Percentiles rank a stretch among this genome's conserved stretches.
Evolutionary conservation across 1,140 invertebrate genomes (phyloP).

Genomic region (Heliconius melpomene): DNA sequence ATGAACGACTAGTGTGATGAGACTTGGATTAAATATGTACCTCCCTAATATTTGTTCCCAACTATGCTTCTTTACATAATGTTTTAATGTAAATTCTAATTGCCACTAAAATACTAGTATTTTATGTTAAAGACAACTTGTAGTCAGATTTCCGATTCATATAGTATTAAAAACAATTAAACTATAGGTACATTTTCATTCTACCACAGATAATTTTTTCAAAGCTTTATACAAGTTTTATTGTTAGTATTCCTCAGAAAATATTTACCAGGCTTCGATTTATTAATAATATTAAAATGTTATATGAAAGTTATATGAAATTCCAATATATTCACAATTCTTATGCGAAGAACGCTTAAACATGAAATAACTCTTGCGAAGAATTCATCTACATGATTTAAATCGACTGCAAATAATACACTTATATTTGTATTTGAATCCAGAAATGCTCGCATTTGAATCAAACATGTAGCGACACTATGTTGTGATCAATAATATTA

Average conservation of each 20-base stretch:
- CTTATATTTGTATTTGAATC: background rate
- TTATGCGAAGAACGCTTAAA: too few species aligned
- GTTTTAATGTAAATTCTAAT: too few species aligned
- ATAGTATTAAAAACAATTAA: background rate
- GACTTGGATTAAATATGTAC: too few species aligned
- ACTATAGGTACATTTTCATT: background rate
- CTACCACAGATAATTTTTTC: background rate
- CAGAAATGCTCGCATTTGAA: background rate
- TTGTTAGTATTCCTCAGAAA: background rate
- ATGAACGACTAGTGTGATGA: too few species aligned
- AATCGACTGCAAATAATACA: slow-evolving; percentile 5
- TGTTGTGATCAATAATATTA: slow-evolving; percentile 46
- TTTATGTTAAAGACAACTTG: too few species aligned
- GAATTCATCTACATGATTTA: background rate
- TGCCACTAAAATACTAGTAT: too few species aligned
- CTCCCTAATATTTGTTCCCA: too few species aligned
- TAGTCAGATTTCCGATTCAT: too few species aligned
- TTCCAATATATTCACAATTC: background rate
- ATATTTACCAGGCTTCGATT: background rate
- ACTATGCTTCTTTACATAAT: too few species aligned
- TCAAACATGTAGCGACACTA: slow-evolving; percentile 26
- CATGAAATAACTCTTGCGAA: background rate
- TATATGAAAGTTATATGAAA: background rate
- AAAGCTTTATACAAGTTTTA: background rate
- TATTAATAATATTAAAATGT: background rate